phyloP scores from a whole-genome alignment of 2,797 vertebrate species.

The Fistularia commersonii region DNA sequence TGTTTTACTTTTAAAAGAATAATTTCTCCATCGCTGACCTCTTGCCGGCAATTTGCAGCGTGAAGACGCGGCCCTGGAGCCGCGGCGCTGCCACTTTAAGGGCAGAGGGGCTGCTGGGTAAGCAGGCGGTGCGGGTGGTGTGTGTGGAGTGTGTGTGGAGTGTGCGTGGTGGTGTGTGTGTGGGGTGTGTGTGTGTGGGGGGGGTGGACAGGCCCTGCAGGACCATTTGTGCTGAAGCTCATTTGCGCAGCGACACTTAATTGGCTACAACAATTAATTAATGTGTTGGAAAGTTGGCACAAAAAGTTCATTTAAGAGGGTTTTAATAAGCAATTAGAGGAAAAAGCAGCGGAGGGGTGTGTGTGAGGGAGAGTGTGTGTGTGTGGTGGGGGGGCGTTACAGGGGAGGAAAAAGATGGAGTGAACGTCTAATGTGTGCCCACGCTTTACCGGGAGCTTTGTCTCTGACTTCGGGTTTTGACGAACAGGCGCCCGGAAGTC shows the following conservation, averaged over 20 bases:
- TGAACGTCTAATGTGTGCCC: constrained; percentile 35
- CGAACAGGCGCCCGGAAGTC: constrained; percentile 20
- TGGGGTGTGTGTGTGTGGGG: constrained; percentile 6
- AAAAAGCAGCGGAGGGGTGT: constrained; percentile 64
- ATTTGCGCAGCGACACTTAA: constrained; percentile 98
- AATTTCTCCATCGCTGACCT: no score
- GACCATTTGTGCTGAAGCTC: constrained; percentile 97
- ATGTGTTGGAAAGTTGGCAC: constrained; percentile 99
- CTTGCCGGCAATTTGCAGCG: no score
- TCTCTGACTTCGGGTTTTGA: constrained; percentile 20
- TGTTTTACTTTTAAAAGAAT: no score
- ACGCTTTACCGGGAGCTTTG: constrained; percentile 19
- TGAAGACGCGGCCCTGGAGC: constrained; percentile 4
- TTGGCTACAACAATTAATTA: constrained; percentile 99
- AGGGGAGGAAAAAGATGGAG: constrained; percentile 65
- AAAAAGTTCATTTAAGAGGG: constrained; percentile 84
- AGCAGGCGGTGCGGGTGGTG: constrained; percentile 29
- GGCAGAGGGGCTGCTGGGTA: constrained; percentile 67
- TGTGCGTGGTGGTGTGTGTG: constrained; percentile 1
- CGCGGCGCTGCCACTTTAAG: constrained; percentile 62
- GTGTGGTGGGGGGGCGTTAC: constrained; percentile 50
- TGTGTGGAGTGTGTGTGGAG: constrained; percentile 3
- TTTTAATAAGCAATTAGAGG: constrained; percentile 78
- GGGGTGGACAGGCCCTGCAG: constrained; percentile 83
- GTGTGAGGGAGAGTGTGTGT: no score